Conservation (phyloP, 2,888 invertebrate species). For the Acrocera orbiculus region DNA sequence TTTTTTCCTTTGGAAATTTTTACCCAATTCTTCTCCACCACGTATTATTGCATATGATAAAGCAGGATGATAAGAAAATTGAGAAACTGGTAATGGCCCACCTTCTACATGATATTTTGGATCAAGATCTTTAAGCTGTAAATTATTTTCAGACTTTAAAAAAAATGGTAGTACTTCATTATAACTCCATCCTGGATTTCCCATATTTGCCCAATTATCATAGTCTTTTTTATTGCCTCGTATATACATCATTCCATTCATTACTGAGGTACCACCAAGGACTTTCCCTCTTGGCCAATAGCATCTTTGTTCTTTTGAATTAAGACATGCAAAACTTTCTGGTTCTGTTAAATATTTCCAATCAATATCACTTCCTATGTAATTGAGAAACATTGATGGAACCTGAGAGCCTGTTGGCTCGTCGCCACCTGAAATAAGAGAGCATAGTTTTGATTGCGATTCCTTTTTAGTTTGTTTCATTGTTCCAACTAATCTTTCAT, state of each 20-base stretch:
- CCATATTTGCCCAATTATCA: constrained; percentile 70
- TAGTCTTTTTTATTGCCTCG: constrained; percentile 74
- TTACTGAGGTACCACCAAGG: constrained; percentile 77
- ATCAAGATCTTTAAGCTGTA: constrained; percentile 51
- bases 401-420: constrained; percentile 79
- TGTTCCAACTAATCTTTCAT: no score
- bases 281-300: constrained; percentile 80
- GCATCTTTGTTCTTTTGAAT: constrained; percentile 50
- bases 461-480: no score
- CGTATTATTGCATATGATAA: constrained; percentile 58
- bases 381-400: constrained; percentile 78
- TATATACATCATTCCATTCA: constrained; percentile 95
- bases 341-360: constrained; percentile 78
- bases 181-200: constrained; percentile 79
- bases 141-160: constrained; percentile 70
- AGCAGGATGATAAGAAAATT: constrained; percentile 75
- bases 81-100: constrained; percentile 58
- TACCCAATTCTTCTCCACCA: constrained; percentile 60
- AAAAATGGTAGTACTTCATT: constrained; percentile 81
- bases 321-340: constrained; percentile 57
- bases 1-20: constrained; percentile 8
- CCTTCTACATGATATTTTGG: constrained; percentile 59
- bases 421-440: constrained; percentile 67
- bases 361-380: constrained; percentile 70
- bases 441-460: no score